Conservation (phyloP, 2,888 invertebrate genomes). For the Amphipyra berbera region DNA sequence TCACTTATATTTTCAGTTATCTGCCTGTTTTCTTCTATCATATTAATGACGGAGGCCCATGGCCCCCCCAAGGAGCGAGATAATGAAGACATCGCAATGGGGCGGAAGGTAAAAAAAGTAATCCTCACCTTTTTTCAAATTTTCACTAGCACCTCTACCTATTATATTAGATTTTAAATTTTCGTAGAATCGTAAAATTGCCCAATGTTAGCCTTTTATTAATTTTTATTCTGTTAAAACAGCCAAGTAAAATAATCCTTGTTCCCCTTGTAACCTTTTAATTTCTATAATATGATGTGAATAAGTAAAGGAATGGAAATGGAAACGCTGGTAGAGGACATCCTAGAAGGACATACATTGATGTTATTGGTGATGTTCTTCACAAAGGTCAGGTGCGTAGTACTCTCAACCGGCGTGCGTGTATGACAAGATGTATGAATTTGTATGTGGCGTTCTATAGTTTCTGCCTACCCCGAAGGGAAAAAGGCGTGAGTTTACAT, state of each 20-base stretch:
- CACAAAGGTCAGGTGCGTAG: too few species aligned
- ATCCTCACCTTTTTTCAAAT: constrained; percentile 16
- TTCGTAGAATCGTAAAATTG: constrained; percentile 8
- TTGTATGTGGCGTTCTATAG: too few species aligned
- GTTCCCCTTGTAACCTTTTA: too few species aligned
- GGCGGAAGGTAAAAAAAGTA: constrained; percentile 81
- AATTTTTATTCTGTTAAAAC: neutral
- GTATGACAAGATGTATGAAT: too few species aligned
- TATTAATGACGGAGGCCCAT: constrained; percentile 66
- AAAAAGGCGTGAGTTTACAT: too few species aligned
- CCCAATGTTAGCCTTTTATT: neutral
- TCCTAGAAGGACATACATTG: too few species aligned
- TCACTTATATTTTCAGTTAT: constrained; percentile 66
- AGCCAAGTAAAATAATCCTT: neutral
- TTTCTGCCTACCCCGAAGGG: too few species aligned
- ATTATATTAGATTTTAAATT: constrained; percentile 14
- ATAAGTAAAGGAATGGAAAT: too few species aligned
- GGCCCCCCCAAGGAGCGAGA: constrained; percentile 83
- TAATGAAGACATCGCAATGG: constrained; percentile 84
- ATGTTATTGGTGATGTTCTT: too few species aligned
- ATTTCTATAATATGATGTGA: too few species aligned
- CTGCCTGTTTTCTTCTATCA: constrained; percentile 58
- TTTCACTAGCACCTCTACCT: constrained; percentile 4
- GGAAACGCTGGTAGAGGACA: too few species aligned
- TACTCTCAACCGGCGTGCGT: too few species aligned